Base-by-base conservation (phyloP, 2,797 vertebrate species). In the Characodon lateralis region DNA sequence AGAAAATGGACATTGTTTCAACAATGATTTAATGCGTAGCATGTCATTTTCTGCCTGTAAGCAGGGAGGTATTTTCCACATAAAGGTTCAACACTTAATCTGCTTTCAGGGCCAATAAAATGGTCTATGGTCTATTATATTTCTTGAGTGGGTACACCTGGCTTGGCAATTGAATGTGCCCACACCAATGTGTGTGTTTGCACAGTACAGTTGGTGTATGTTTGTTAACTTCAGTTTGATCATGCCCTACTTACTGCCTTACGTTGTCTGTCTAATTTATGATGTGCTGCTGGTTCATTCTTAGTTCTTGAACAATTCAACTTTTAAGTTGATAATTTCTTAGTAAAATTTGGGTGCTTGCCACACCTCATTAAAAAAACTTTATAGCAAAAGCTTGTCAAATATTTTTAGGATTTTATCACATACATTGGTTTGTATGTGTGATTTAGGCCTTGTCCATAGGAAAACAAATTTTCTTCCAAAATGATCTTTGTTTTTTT, bases 1-100 rank as follows among this genome's bases (percentile, higher is more conserved):
- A 58, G 81, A 90, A 89, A 88, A 80, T 85, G 71, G 73, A 90
- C 87, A 87, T 92, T 89, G 87, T 90, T 92, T 90, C 72, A 80
- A 84, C 78, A 31, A 86, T 91, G 87, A 93, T 87, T 87, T 93
- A 86, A 41, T 88, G 61, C 58, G 66, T 69, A 26, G 66, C 61
- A 77, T 85, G 77, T 83, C 6, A 78, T 83, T 82, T 88, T 85
- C 82, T 74, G 82, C 83, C 78, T 85, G 78, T 69, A 78, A 73
- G 71, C 74, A 84, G 81, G 81, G 83, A 92, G 77, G 82, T 88
- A 83, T 91, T 89, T 88, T 78, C 82, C 80, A 86, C 71, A 77
- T 81, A 85, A 86, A 85, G 75, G 80, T 88, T 92, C 78, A 87
- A 70, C 74, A 70, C 76, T 87, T 90, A 89, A 89, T 83, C 78